Evolutionary conservation across 2,888 invertebrate genomes (phyloP).

Genomic region (Gerris lacustris): DNA sequence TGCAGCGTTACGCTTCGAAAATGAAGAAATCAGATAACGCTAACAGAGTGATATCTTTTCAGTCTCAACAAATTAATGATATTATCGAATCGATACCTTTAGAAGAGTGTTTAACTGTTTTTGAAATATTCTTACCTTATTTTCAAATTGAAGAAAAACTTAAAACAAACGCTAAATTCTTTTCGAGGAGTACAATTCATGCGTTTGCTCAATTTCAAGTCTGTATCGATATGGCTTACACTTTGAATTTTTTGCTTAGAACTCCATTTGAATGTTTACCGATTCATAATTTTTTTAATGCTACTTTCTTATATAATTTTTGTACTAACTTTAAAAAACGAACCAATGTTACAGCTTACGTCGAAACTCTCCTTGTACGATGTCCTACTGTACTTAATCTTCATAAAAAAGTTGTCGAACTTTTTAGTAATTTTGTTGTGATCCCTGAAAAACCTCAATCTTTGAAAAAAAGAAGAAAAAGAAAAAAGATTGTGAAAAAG

Average conservation of each 20-base stretch:
- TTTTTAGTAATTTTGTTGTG: conserved; percentile 10
- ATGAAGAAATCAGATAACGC: not conserved
- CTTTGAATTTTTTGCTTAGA: conserved; percentile 29
- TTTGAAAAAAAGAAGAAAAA: conserved; percentile 14
- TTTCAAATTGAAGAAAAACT: conserved; percentile 38
- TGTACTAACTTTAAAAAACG: conserved; percentile 49
- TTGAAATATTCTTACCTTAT: conserved; percentile 46
- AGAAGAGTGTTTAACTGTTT: conserved; percentile 47
- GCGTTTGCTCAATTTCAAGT: conserved; percentile 55
- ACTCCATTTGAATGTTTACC: conserved; percentile 42
- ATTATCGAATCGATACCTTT: not conserved
- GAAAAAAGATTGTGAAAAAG: conserved; percentile 12
- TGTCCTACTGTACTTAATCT: conserved; percentile 35
- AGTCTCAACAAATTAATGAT: not conserved
- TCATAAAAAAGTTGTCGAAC: conserved; percentile 25
- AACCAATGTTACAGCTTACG: conserved; percentile 42
- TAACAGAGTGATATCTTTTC: not conserved
- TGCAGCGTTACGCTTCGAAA: conserved; percentile 6
- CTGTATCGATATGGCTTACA: conserved; percentile 45
- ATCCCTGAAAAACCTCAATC: conserved; percentile 10
- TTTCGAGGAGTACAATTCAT: conserved; percentile 47
- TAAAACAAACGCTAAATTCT: conserved; percentile 43
- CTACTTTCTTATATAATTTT: conserved; percentile 63
- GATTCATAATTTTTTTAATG: conserved; percentile 55
- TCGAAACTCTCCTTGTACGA: conserved; percentile 36